Evolutionary conservation across 2,888 invertebrate genomes (phyloP), one percentile per base, ranked within the genome.

Genomic region (Blomia tropicalis): DNA sequence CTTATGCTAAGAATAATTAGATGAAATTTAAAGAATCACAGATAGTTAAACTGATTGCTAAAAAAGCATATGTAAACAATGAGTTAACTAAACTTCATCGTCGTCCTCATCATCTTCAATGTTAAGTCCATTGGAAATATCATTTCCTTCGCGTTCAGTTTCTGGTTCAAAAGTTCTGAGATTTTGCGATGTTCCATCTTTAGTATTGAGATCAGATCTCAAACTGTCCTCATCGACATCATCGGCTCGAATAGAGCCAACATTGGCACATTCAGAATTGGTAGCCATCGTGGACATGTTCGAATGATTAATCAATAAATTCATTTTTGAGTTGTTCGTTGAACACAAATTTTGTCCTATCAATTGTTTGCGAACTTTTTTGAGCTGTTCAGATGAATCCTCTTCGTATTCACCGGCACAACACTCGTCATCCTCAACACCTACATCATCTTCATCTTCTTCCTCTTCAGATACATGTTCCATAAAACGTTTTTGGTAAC

Each of bases 1-100:
- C n/a, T n/a, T n/a, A n/a, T n/a, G n/a, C n/a, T n/a, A n/a, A n/a
- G n/a, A n/a, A n/a, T n/a, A n/a, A n/a, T n/a, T n/a, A n/a, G n/a
- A n/a, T n/a, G n/a, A n/a, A n/a, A 54, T 53, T 58, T 7, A 53
- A 54, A 23, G 19, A 53, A 47, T 47, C 51, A 47, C 51, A 47
- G 51, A 47, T 22, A 54, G 5, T 27, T n/a, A 54, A 31, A 47
- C 17, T 14, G 7, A 44, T 44, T 7, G 47, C 47, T 22, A 47
- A 25, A n/a, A 47, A 47, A n/a, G n/a, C n/a, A n/a, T n/a, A 7
- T 22, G 17, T 41, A n/a, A 47, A 47, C 7, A 14, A 47, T 19
- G 23, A 14, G 7, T 47, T 47, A 17, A 11, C 23, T 36, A 56
- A 25, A 56, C 56, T 56, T 56, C 56, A 56, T 56, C 56, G 29